phyloP scores from a whole-genome alignment of 2,797 vertebrate genomes.

The Octomys mimax region DNA sequence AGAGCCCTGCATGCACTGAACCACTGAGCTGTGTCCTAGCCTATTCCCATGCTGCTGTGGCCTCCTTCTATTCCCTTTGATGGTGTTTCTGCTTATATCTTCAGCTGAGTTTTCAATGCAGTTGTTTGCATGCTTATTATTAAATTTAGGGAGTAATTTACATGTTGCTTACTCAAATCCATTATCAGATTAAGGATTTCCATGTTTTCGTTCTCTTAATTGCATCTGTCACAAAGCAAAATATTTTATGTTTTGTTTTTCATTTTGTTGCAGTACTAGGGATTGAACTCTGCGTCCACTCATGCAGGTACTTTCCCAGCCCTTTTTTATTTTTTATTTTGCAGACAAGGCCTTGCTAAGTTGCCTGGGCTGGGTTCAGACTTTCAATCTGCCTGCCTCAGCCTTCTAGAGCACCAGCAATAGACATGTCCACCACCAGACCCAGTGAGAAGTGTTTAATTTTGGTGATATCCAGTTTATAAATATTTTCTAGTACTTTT shows the following conservation, averaged over 20 bases:
- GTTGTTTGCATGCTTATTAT: neutral
- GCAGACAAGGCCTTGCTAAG: neutral
- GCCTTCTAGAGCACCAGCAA: neutral
- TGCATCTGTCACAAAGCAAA: neutral
- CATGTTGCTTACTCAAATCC: neutral
- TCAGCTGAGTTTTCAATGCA: neutral
- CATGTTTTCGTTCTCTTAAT: neutral
- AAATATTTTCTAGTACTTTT: neutral
- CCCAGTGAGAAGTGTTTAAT: neutral
- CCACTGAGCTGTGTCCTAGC: neutral
- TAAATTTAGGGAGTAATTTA: neutral
- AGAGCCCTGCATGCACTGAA: neutral
- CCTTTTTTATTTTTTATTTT: neutral
- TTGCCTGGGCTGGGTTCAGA: neutral
- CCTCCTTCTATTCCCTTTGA: neutral
- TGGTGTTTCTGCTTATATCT: neutral
- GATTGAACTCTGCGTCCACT: neutral
- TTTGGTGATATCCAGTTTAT: neutral
- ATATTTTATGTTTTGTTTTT: neutral
- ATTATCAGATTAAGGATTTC: neutral
- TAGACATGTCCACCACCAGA: neutral
- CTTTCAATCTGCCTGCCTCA: neutral
- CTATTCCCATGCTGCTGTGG: neutral
- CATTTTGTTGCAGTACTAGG: neutral
- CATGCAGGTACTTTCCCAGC: neutral